Evolutionary conservation across 2,888 invertebrate genomes (phyloP).

Genomic region (Andrena hattorfiana): DNA sequence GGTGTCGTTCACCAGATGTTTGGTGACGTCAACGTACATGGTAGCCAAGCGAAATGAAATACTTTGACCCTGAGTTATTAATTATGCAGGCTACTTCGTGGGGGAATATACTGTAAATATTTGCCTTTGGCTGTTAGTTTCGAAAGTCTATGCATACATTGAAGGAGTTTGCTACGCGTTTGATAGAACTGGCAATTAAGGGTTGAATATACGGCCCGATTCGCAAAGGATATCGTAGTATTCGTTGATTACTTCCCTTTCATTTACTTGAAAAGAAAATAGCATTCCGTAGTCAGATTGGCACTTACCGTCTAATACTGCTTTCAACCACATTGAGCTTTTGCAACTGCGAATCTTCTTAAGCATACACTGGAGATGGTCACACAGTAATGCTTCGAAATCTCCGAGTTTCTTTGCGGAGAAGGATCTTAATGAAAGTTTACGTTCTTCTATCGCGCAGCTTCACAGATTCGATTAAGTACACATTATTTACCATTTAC

Average conservation of each 20-base stretch:
- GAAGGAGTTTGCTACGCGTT: neutral
- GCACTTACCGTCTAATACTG: too few relatives aligned
- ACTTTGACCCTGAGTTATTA: neutral
- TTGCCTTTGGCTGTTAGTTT: neutral
- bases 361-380: too few relatives aligned
- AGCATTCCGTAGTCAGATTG: too few relatives aligned
- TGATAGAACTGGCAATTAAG: neutral
- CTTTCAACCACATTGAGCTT: conserved; percentile 1
- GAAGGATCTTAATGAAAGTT: too few relatives aligned
- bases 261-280: too few relatives aligned
- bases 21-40: neutral
- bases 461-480: neutral
- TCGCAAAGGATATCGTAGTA: neutral
- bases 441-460: too few relatives aligned
- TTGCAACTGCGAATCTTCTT: neutral
- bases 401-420: too few relatives aligned
- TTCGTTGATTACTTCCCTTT: neutral
- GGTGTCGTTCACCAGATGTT: conserved; percentile 13
- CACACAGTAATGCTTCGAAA: too few relatives aligned
- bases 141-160: conserved; percentile 8
- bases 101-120: conserved; percentile 1
- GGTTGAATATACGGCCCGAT: neutral
- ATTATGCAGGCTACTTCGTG: neutral
- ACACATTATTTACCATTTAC: too few relatives aligned
- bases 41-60: neutral